These are phyloP conservation scores for Polyommatus icarus DNA, from an alignment of 2,888 invertebrate species.

Conservation along the genomic window DNA sequence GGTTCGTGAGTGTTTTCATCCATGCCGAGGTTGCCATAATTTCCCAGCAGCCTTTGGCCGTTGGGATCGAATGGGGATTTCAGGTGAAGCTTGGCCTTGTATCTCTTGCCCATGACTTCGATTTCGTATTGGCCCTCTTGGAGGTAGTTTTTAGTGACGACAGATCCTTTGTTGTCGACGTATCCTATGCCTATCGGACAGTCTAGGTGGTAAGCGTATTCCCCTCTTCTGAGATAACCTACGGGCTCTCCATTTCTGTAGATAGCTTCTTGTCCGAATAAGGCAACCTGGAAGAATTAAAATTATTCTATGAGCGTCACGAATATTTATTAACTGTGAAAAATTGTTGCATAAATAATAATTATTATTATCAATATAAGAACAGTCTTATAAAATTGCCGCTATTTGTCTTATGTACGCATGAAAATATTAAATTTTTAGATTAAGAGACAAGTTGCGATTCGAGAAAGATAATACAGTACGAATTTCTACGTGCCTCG, in stretches of 20 bases:
- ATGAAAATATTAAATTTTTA: too few relatives aligned
- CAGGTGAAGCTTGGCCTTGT: slow-evolving; percentile 85
- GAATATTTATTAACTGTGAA: too few relatives aligned
- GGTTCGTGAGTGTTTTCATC: slow-evolving; percentile 71
- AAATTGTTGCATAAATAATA: too few relatives aligned
- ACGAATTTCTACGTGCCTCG: too few relatives aligned
- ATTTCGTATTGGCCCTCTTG: slow-evolving; percentile 87
- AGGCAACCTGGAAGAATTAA: slow-evolving; percentile 78
- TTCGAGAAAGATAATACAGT: too few relatives aligned
- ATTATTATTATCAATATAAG: too few relatives aligned
- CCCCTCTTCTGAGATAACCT: slow-evolving; percentile 90
- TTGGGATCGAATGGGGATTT: slow-evolving; percentile 91
- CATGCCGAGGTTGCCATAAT: slow-evolving; percentile 75
- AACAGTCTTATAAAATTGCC: too few relatives aligned
- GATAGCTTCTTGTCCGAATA: slow-evolving; percentile 93
- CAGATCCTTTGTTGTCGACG: slow-evolving; percentile 78
- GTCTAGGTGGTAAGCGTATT: slow-evolving; percentile 83
- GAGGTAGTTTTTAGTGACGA: slow-evolving; percentile 84
- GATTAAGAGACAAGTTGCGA: too few relatives aligned
- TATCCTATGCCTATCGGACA: slow-evolving; percentile 82
- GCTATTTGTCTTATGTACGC: too few relatives aligned
- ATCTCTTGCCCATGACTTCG: slow-evolving; percentile 87
- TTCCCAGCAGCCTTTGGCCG: slow-evolving; percentile 86
- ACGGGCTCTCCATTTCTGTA: slow-evolving; percentile 88
- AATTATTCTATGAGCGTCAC: background rate